These are phyloP conservation scores for Pocillopora verrucosa DNA, from an alignment of 64 coral and sea anemone genomes.

Conservation along the genomic window DNA sequence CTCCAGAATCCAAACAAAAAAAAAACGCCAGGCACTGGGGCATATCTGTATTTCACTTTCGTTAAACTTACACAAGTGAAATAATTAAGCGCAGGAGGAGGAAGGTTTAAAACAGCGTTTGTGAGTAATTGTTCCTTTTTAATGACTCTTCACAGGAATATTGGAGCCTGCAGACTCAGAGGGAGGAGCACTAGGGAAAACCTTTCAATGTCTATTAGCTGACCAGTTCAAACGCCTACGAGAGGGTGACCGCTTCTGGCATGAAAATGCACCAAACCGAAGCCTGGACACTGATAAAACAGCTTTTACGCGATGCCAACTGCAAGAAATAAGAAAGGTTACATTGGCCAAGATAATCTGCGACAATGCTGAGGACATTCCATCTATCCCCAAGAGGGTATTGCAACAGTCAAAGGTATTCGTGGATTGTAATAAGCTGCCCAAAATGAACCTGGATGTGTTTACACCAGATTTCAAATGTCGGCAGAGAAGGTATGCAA, in stretches of 20 bases:
- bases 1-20: too few relatives aligned
- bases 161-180: too few relatives aligned
- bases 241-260: slow-evolving; percentile 1
- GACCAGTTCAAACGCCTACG: slow-evolving; percentile 21
- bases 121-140: too few relatives aligned
- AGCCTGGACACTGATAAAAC: not conserved
- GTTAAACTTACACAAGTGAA: too few relatives aligned
- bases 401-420: not conserved
- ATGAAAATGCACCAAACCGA: not conserved
- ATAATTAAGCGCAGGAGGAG: too few relatives aligned
- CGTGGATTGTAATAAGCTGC: not conserved
- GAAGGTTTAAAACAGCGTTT: too few relatives aligned
- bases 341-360: slow-evolving; percentile 7
- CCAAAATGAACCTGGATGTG: not conserved
- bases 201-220: slow-evolving; percentile 25
- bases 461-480: not conserved
- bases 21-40: too few relatives aligned
- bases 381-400: not conserved
- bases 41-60: too few relatives aligned
- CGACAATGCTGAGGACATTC: not conserved
- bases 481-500: too few relatives aligned
- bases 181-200: slow-evolving; percentile 24
- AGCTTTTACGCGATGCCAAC: not conserved
- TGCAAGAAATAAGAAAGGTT: not conserved
- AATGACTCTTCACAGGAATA: too few relatives aligned